These are phyloP conservation scores for Mustelus asterias DNA, from an alignment of 2,113 vertebrate species.

Conservation along the genomic window DNA sequence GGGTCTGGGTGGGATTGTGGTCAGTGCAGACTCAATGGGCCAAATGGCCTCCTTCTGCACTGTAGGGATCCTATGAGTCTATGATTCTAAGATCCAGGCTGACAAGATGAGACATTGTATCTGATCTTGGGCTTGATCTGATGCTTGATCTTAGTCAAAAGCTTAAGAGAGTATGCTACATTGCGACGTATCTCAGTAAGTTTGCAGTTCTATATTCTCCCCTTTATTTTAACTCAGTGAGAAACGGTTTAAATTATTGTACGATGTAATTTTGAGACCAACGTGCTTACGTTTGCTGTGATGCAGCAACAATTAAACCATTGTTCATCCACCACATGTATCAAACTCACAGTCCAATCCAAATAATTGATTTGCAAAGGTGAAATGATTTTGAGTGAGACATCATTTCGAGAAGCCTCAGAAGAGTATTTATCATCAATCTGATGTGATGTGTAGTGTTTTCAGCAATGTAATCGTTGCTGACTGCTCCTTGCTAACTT, in stretches of 20 bases:
- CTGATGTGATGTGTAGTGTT: background rate
- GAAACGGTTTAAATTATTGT: background rate
- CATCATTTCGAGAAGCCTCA: background rate
- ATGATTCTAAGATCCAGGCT: too few species aligned
- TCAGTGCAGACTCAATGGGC: too few species aligned
- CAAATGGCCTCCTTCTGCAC: too few species aligned
- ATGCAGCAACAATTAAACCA: background rate
- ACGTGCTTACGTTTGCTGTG: background rate
- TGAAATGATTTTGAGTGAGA: background rate
- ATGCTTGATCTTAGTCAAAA: too few species aligned
- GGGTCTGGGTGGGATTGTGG: too few species aligned
- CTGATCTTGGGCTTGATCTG: too few species aligned
- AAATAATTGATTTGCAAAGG: constrained; percentile 1
- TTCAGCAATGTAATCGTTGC: background rate
- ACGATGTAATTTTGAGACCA: background rate
- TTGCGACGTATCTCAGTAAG: too few species aligned
- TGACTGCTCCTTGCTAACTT: background rate
- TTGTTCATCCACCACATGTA: background rate
- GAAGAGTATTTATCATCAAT: constrained; percentile 13
- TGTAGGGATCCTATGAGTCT: too few species aligned
- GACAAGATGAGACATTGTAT: too few species aligned
- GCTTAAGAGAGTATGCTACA: too few species aligned
- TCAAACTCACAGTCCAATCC: background rate
- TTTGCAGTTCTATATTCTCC: background rate
- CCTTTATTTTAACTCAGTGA: background rate